Evolutionary conservation across 1,140 invertebrate species (phyloP).

Genomic region (Nautilus pompilius): DNA sequence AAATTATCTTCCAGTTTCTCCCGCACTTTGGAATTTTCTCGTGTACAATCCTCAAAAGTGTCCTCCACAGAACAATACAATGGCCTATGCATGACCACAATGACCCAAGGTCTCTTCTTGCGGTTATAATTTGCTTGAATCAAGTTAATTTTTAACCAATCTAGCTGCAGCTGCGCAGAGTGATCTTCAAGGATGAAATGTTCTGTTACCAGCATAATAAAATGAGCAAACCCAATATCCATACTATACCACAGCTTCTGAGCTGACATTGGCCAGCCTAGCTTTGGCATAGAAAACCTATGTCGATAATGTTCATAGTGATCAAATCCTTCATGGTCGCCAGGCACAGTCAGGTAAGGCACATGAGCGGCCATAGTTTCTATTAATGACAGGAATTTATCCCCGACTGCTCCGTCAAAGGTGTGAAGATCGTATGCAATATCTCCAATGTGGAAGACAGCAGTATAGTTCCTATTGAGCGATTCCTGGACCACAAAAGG

Average conservation of each 20-base stretch:
- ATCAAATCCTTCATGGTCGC: slow-evolving; percentile 53
- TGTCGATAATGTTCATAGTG: slow-evolving; percentile 42
- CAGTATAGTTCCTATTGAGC: slow-evolving; percentile 73
- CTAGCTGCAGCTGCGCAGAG: slow-evolving; percentile 18
- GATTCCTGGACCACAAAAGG: slow-evolving; percentile 77
- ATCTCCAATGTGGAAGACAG: slow-evolving; percentile 78
- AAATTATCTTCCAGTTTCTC: slow-evolving; percentile 76
- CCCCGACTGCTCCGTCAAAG: slow-evolving; percentile 43
- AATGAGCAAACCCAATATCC: slow-evolving; percentile 45
- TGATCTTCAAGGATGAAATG: slow-evolving; percentile 21
- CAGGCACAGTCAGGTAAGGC: slow-evolving; percentile 56
- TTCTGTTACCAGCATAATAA: slow-evolving; percentile 42
- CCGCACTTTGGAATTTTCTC: slow-evolving; percentile 16
- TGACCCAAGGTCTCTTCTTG: slow-evolving; percentile 46
- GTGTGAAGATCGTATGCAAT: slow-evolving; percentile 53
- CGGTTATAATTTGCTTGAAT: slow-evolving; percentile 33
- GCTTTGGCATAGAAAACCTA: slow-evolving; percentile 52
- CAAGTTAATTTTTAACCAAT: slow-evolving; percentile 43
- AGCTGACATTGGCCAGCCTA: slow-evolving; percentile 39
- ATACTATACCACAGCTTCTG: slow-evolving; percentile 56
- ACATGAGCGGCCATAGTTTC: slow-evolving; percentile 45
- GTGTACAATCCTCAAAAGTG: slow-evolving; percentile 57
- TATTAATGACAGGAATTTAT: slow-evolving; percentile 47
- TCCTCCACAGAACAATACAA: slow-evolving; percentile 47
- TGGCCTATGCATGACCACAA: slow-evolving; percentile 49